These are phyloP conservation scores for Holothuria glaberrima DNA, from an alignment of 35 echinoderm and acorn worm species.

Conservation along the genomic window DNA sequence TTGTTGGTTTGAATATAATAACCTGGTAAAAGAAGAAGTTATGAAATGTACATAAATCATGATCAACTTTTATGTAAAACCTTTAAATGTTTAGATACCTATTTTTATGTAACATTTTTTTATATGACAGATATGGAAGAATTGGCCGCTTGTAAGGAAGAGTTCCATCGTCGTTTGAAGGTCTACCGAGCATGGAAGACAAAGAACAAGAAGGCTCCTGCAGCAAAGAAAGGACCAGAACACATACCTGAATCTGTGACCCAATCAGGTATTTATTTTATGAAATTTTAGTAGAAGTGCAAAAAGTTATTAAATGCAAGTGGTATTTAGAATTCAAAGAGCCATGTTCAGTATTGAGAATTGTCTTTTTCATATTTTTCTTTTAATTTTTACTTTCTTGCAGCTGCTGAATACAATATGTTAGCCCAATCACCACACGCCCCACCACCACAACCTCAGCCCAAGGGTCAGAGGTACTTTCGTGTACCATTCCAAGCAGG, in stretches of 20 bases:
- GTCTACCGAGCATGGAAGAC: constrained; percentile 97
- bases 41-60: too few relatives aligned
- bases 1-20: too few relatives aligned
- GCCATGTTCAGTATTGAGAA: too few relatives aligned
- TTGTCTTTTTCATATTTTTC: too few relatives aligned
- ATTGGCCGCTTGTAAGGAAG: constrained; percentile 88
- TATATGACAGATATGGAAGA: constrained; percentile 73
- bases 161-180: constrained; percentile 99
- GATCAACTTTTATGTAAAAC: too few relatives aligned
- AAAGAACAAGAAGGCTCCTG: constrained; percentile 89
- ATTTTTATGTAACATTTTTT: not conserved
- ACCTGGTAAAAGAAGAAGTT: too few relatives aligned
- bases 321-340: too few relatives aligned
- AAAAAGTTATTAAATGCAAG: too few relatives aligned
- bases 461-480: constrained; percentile 89
- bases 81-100: too few relatives aligned
- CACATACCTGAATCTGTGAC: too few relatives aligned
- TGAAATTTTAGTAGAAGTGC: too few relatives aligned
- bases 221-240: constrained; percentile 15
- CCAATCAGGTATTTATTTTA: too few relatives aligned
- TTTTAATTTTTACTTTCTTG: not conserved
- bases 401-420: constrained; percentile 67
- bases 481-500: constrained; percentile 74
- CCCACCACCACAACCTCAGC: constrained; percentile 4
- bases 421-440: constrained; percentile 19